Conservation (phyloP, 1,140 invertebrate genomes). For the Amyelois transitella region DNA sequence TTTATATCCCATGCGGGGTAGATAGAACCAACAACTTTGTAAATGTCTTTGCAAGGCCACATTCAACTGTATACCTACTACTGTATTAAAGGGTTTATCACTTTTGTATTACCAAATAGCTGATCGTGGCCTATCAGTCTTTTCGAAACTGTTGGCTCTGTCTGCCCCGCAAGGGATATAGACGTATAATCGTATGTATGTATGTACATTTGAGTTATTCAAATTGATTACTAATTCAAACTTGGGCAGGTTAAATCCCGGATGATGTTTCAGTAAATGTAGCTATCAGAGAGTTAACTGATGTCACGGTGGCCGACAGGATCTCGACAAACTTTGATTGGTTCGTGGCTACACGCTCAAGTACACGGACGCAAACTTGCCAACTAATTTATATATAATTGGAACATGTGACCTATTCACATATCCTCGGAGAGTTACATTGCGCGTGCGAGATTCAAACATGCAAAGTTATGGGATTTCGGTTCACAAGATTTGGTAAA, state of each 20-base stretch:
- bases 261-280: background rate
- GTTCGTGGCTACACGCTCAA: conserved; percentile 1
- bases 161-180: background rate
- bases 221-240: background rate
- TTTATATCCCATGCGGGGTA: no score
- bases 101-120: no score
- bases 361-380: background rate
- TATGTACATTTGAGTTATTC: background rate
- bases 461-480: no score
- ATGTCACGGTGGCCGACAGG: background rate
- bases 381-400: background rate
- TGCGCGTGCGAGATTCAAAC: no score
- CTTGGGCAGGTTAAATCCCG: background rate
- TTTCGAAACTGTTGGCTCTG: no score
- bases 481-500: no score
- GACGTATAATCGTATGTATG: background rate
- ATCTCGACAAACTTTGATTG: background rate
- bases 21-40: no score
- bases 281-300: conserved; percentile 1
- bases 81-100: no score
- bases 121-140: no score
- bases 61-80: no score
- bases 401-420: background rate
- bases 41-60: no score
- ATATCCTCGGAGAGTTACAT: no score